Evolutionary conservation across 2,797 vertebrate genomes (phyloP), one percentile per base, ranked within the genome.

Genomic region (Heliangelus exortis): DNA sequence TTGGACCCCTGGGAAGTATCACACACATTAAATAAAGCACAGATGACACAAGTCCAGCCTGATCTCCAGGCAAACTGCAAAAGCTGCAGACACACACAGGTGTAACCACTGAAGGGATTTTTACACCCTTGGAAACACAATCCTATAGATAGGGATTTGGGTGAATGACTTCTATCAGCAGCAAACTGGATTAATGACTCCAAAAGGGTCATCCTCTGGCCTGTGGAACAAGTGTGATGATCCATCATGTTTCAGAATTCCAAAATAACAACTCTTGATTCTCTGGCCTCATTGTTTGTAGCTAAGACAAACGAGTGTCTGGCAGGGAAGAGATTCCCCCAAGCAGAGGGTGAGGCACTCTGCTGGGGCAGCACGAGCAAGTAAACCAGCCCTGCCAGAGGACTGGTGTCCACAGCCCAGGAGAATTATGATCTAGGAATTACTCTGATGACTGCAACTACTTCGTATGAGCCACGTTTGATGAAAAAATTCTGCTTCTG

Each of bases 401-500:
- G 39, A 31, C 6, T 20, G 57, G 20, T 34, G 31, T 14, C 73
- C 71, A 7, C 41, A 72, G 75, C 41, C 31, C 55, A 4, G 41
- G 34, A 59, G 48, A 29, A 34, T 19, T 36, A 54, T 0, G 0
- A 48, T 5, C 34, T 6, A 28, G 5, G 6, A 65, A 47, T 34
- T 57, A 47, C 61, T 80, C 57, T 31, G 75, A 74, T 1, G 5
- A 33, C 75, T 78, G 61, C 50, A 57, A 89, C 41, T 28, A 39
- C 43, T 79, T 65, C 28, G 31, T 4, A 25, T 4, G 15, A 87
- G 36, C 89, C 31, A 36, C 48, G 12, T 29, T 6, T 69, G 87
- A 69, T 50, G 58, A 72, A 34, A 68, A 74, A 89, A 53, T 51
- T 43, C 76, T 85, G 73, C 57, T 90, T 33, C 53, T 81, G 83